Percentiles rank a stretch among this genome's conserved stretches.
Conservation (phyloP, 2,888 invertebrate species). For the Oxytorus armatus region DNA sequence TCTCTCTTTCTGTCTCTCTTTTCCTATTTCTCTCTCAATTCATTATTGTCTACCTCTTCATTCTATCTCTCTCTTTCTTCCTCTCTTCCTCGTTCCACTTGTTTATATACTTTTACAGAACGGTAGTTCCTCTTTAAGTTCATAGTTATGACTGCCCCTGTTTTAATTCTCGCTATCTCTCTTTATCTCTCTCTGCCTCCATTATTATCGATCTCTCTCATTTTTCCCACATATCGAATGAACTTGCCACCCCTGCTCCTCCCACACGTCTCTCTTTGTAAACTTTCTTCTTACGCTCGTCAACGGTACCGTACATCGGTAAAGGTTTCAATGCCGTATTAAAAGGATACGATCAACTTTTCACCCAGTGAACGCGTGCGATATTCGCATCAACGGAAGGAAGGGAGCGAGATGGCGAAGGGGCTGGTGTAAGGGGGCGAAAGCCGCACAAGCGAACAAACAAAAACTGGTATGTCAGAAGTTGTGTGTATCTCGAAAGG, state of each 20-base stretch:
- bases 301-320: slow-evolving; percentile 16
- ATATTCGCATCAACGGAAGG: slow-evolving; percentile 1
- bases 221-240: slow-evolving; percentile 36
- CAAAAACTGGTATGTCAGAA: slow-evolving; percentile 18
- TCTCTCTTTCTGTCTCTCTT: too few relatives aligned
- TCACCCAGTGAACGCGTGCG: slow-evolving; percentile 27
- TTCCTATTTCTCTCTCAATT: slow-evolving; percentile 4
- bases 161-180: slow-evolving; percentile 1
- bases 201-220: not conserved
- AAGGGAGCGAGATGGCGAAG: not conserved
- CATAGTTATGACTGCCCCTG: slow-evolving; percentile 50
- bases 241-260: slow-evolving; percentile 51
- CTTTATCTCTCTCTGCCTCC: not conserved
- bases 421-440: not conserved
- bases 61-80: not conserved
- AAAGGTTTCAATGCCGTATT: slow-evolving; percentile 16
- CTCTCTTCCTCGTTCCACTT: not conserved
- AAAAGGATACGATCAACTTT: slow-evolving; percentile 43
- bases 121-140: slow-evolving; percentile 55
- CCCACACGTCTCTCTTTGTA: slow-evolving; percentile 30
- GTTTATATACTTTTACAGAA: not conserved
- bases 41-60: not conserved
- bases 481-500: slow-evolving; percentile 51
- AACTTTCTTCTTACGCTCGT: not conserved
- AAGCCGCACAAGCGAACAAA: not conserved